These are phyloP conservation scores for Takifugu rubripes DNA, from an alignment of 2,797 vertebrate genomes.

Conservation along the genomic window DNA sequence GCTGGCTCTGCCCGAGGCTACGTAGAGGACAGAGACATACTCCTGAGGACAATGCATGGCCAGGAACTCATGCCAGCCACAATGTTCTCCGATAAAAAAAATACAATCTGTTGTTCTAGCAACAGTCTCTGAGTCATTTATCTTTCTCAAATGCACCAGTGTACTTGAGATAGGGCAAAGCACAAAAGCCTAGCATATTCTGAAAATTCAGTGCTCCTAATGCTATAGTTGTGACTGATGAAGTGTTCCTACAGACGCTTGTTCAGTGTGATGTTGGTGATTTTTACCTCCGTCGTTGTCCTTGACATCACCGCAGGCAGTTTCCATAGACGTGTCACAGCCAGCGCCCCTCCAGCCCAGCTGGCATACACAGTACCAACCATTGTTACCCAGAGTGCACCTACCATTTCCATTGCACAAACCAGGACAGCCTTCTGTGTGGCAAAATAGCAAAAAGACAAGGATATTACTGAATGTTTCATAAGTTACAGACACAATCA, in stretches of 20 bases:
- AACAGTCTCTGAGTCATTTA: conserved; percentile 29
- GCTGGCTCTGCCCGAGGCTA: conserved; percentile 59
- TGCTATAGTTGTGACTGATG: conserved; percentile 35
- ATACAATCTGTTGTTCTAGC: conserved; percentile 49
- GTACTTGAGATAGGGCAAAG: no score
- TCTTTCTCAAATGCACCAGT: conserved; percentile 20
- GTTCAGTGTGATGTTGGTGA: conserved; percentile 33
- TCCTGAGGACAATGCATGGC: conserved; percentile 38
- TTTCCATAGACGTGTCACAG: conserved; percentile 98
- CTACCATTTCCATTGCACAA: conserved; percentile 97
- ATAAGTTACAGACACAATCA: conserved; percentile 5
- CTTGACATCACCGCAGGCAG: conserved; percentile 90
- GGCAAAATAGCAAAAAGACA: conserved; percentile 60
- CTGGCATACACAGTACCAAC: conserved; percentile 98
- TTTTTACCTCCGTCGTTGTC: conserved; percentile 97
- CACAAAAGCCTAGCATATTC: conserved; percentile 8
- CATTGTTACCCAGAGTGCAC: conserved; percentile 94
- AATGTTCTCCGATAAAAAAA: conserved; percentile 39
- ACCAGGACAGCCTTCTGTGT: conserved; percentile 96
- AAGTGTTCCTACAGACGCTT: conserved; percentile 29
- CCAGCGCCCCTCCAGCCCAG: conserved; percentile 96
- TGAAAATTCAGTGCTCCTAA: conserved; percentile 15
- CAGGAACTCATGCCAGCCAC: conserved; percentile 36
- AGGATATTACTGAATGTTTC: conserved; percentile 32
- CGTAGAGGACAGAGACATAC: conserved; percentile 57